Percentiles rank a stretch among this genome's conserved stretches.
Evolutionary conservation across 2,888 invertebrate genomes (phyloP).

Genomic region (Polyploca ridens): DNA sequence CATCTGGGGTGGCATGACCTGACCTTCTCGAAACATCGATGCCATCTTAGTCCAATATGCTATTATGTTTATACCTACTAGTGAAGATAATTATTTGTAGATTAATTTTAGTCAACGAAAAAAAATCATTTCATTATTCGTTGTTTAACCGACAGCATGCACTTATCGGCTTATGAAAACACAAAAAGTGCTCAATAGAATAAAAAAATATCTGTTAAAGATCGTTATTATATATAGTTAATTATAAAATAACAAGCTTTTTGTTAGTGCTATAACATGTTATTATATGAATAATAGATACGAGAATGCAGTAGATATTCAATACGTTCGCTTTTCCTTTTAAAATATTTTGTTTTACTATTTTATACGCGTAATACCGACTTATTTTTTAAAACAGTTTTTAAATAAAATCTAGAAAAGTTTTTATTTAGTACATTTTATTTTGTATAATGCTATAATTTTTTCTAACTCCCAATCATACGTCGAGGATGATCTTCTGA

Average conservation of each 20-base stretch:
- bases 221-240: slow-evolving; percentile 38
- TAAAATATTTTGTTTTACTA: not conserved
- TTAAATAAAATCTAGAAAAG: no score
- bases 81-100: no score
- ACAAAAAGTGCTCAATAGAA: slow-evolving; percentile 59
- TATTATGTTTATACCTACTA: no score
- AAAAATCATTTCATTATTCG: not conserved
- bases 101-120: no score
- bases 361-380: no score
- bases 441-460: not conserved
- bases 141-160: slow-evolving; percentile 20
- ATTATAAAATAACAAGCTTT: slow-evolving; percentile 39
- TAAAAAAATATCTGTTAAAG: slow-evolving; percentile 42
- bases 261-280: slow-evolving; percentile 31
- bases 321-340: not conserved
- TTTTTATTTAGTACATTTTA: no score
- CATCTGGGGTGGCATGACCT: no score
- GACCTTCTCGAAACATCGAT: no score
- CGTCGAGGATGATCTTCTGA: not conserved
- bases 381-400: no score
- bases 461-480: slow-evolving; percentile 10
- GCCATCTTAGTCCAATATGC: no score
- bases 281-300: slow-evolving; percentile 25
- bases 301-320: slow-evolving; percentile 13
- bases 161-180: slow-evolving; percentile 57